A percentile compares a stretch with the other conserved stretches of the same genome.
Evolutionary conservation across 2,888 invertebrate species (phyloP).

Genomic region (Agapostemon virescens): DNA sequence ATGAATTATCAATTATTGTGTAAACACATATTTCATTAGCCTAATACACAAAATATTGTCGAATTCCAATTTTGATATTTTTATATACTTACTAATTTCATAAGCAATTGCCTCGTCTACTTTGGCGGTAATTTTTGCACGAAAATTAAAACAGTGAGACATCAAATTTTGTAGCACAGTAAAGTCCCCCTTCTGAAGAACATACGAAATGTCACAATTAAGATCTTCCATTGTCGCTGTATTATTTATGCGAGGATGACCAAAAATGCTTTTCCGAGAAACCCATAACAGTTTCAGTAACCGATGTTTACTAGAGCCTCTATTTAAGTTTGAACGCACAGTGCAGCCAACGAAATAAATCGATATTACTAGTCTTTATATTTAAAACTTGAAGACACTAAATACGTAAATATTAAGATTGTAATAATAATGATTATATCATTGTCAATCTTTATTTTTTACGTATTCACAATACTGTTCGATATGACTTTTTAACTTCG

Average conservation of each 20-base stretch:
- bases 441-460: neutral
- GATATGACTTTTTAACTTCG: neutral
- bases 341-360: constrained; percentile 8
- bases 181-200: constrained; percentile 62
- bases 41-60: neutral
- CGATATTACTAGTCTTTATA: constrained; percentile 12
- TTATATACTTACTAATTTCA: constrained; percentile 58
- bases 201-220: constrained; percentile 55
- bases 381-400: neutral
- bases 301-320: neutral
- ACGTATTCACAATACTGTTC: neutral
- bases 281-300: constrained; percentile 16
- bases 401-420: neutral
- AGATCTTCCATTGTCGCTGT: constrained; percentile 38
- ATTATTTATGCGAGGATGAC: constrained; percentile 7
- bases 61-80: neutral
- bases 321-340: constrained; percentile 31
- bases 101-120: constrained; percentile 36
- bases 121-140: constrained; percentile 26
- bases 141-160: constrained; percentile 48
- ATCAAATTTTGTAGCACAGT: constrained; percentile 57
- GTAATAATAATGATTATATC: neutral
- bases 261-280: neutral
- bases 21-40: neutral
- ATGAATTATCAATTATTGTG: neutral